Evolutionary conservation across 2,113 vertebrate species (phyloP).

Genomic region (Zosterops japonicus): DNA sequence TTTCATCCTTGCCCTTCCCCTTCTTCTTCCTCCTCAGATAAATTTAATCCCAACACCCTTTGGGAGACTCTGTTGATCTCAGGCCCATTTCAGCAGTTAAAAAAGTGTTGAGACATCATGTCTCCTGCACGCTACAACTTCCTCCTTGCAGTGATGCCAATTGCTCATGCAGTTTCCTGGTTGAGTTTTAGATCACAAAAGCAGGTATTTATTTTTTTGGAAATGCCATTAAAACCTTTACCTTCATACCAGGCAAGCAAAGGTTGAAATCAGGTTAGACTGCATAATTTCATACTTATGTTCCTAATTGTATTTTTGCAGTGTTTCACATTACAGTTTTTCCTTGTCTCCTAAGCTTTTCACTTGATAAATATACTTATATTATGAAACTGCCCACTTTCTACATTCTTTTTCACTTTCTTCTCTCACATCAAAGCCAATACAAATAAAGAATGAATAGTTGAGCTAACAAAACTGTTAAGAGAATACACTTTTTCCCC

Average conservation of each 20-base stretch:
- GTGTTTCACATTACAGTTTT: constrained; percentile 54
- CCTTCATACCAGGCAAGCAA: background rate
- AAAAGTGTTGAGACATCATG: background rate
- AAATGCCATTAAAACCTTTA: constrained; percentile 11
- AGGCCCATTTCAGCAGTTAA: background rate
- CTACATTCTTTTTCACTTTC: constrained; percentile 52
- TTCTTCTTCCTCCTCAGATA: background rate
- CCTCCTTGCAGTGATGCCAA: background rate
- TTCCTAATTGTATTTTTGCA: constrained; percentile 41
- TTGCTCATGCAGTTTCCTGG: background rate
- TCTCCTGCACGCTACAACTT: background rate
- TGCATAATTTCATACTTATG: constrained; percentile 11
- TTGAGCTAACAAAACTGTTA: constrained; percentile 53
- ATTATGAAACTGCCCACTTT: constrained; percentile 42
- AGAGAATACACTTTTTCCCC: constrained; percentile 37
- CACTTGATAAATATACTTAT: constrained; percentile 46
- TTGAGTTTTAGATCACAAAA: background rate
- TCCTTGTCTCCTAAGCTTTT: background rate
- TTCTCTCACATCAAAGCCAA: constrained; percentile 60
- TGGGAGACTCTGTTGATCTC: background rate
- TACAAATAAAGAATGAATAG: constrained; percentile 59
- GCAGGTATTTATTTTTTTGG: background rate
- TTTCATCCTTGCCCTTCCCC: background rate
- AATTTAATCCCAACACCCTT: background rate
- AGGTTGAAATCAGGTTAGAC: constrained; percentile 21